Evolutionary conservation across 2,888 invertebrate genomes (phyloP).

Genomic region (Prionchulus punctatus): DNA sequence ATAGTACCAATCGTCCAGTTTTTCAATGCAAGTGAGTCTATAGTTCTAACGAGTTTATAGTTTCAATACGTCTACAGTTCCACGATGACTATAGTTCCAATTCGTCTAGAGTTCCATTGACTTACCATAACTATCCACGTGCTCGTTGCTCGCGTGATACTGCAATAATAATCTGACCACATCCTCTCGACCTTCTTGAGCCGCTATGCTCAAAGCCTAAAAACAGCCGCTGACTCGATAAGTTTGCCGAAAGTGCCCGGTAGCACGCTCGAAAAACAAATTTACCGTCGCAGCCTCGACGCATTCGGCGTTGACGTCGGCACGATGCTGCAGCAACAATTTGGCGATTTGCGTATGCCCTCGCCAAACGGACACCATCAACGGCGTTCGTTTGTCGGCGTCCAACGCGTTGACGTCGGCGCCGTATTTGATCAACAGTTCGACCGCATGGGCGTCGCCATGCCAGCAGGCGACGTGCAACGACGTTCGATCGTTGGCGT

Average conservation of each 20-base stretch:
- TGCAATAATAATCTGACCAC: constrained; percentile 54
- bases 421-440: constrained; percentile 14
- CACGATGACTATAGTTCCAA: no score
- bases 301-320: constrained; percentile 13
- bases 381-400: constrained; percentile 23
- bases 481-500: constrained; percentile 20
- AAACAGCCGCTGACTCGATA: no score
- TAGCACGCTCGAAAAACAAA: no score
- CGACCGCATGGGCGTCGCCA: constrained; percentile 50
- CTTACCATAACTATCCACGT: constrained; percentile 36
- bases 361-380: constrained; percentile 19
- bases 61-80: no score
- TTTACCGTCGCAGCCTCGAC: neutral
- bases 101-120: no score
- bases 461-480: constrained; percentile 24
- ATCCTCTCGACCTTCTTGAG: constrained; percentile 84
- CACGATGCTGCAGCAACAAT: constrained; percentile 16
- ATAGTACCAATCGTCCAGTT: no score
- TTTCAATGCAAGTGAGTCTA: no score
- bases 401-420: constrained; percentile 26
- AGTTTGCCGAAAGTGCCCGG: no score
- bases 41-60: no score
- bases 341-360: constrained; percentile 17
- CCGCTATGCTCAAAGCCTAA: constrained; percentile 77
- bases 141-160: constrained; percentile 37